phyloP scores from a whole-genome alignment of 1,140 invertebrate genomes.

The Chrysopa pallens region DNA sequence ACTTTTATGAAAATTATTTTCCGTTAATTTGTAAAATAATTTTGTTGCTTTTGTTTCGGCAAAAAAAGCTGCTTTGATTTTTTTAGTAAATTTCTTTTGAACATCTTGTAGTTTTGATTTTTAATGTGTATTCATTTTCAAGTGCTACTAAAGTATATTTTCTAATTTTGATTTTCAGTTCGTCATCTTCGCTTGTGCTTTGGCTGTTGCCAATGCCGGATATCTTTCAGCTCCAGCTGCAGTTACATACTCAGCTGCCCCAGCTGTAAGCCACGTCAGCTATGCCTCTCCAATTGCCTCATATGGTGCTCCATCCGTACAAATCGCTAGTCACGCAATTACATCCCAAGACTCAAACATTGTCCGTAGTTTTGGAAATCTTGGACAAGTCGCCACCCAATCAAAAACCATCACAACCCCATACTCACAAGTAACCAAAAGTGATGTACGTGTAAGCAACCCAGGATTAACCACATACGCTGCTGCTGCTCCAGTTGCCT shows the following conservation, averaged over 20 bases:
- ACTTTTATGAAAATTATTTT: no score
- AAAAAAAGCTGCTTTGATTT: no score
- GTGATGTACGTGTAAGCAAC: constrained; percentile 37
- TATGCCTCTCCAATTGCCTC: constrained; percentile 32
- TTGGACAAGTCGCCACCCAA: constrained; percentile 36
- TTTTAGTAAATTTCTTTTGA: no score
- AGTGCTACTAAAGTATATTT: no score
- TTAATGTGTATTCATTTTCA: no score
- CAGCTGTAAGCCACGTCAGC: constrained; percentile 35
- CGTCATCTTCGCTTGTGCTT: constrained; percentile 6
- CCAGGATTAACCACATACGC: constrained; percentile 22
- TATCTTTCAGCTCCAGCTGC: constrained; percentile 5
- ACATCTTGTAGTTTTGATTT: no score
- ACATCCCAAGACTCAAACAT: constrained; percentile 35
- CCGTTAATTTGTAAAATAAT: no score
- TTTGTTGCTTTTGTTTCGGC: no score
- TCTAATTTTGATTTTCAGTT: constrained; percentile 8
- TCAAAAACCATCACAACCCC: constrained; percentile 41
- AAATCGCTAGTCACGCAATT: constrained; percentile 24
- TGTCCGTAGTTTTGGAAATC: constrained; percentile 32
- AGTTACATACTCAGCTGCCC: constrained; percentile 9
- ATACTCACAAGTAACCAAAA: constrained; percentile 40
- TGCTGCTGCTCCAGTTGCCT: constrained; percentile 11
- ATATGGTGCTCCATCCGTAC: constrained; percentile 34
- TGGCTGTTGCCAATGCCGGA: constrained; percentile 11